phyloP scores from a whole-genome alignment of 2,113 vertebrate genomes.

The Casuarius casuarius region DNA sequence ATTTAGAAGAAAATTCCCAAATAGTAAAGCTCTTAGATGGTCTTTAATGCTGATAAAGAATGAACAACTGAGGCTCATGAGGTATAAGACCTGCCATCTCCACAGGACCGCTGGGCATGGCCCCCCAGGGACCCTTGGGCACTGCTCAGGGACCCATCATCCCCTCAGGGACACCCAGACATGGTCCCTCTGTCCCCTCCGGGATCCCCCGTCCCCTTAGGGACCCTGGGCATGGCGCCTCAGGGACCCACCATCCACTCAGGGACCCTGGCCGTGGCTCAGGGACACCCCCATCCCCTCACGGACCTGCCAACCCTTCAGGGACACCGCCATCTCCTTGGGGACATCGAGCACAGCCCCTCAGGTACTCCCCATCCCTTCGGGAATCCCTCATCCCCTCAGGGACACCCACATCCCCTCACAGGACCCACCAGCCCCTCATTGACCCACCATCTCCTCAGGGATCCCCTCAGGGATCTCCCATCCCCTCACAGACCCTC shows the following conservation, averaged over 20 bases:
- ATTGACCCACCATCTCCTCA: not conserved
- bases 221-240: not conserved
- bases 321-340: not conserved
- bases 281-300: not conserved
- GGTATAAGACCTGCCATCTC: accelerated
- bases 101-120: not conserved
- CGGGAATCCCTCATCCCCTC: too few relatives aligned
- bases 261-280: not conserved
- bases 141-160: too few relatives aligned
- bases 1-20: not conserved
- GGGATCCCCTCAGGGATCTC: too few relatives aligned
- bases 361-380: not conserved
- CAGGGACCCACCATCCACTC: too few relatives aligned
- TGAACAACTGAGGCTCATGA: accelerated
- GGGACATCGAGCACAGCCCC: too few relatives aligned
- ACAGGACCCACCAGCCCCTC: not conserved
- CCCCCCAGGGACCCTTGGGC: not conserved
- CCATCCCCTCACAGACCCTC: not conserved
- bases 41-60: not conserved
- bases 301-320: not conserved
- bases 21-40: accelerated
- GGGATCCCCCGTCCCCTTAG: too few relatives aligned
- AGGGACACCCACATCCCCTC: too few relatives aligned
- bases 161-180: too few relatives aligned
- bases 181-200: too few relatives aligned